Evolutionary conservation across 1,140 invertebrate species (phyloP).

Genomic region (Drosophila burlai): DNA sequence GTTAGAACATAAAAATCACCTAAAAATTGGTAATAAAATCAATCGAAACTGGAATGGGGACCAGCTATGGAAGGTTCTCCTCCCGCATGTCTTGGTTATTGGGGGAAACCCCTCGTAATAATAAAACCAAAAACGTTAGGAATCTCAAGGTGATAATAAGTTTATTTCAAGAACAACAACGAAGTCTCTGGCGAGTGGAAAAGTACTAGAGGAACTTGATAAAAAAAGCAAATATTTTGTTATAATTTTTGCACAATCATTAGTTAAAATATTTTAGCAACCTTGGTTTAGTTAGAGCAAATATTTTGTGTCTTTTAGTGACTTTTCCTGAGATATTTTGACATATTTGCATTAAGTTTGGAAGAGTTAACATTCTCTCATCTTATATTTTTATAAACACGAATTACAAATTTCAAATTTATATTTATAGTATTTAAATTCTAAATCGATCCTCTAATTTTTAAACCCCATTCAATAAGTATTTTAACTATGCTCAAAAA

Average conservation of each 20-base stretch:
- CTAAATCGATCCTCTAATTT: too few species aligned
- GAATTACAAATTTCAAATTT: too few species aligned
- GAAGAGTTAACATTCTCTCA: not conserved
- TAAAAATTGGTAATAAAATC: conserved; percentile 77
- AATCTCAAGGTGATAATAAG: conserved; percentile 21
- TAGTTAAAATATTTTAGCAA: not conserved
- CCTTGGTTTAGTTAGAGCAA: not conserved
- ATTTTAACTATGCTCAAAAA: conserved; percentile 8
- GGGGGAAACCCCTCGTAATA: conserved; percentile 9
- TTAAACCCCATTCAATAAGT: not conserved
- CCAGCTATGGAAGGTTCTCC: not conserved
- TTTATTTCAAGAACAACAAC: not conserved
- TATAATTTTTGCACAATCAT: conserved; percentile 1
- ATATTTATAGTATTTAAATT: too few species aligned
- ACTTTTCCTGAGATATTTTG: too few species aligned
- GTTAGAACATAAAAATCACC: conserved; percentile 84
- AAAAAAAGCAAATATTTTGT: conserved; percentile 1
- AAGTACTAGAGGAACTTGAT: not conserved
- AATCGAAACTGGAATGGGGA: conserved; percentile 49
- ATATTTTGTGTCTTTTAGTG: not conserved
- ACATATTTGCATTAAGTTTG: not conserved
- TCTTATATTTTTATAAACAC: too few species aligned
- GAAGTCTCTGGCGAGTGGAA: not conserved
- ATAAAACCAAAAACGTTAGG: conserved; percentile 3
- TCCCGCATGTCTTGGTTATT: conserved; percentile 13